Evolutionary conservation across 2,113 vertebrate genomes (phyloP).

Genomic region (Ciconia stormi): DNA sequence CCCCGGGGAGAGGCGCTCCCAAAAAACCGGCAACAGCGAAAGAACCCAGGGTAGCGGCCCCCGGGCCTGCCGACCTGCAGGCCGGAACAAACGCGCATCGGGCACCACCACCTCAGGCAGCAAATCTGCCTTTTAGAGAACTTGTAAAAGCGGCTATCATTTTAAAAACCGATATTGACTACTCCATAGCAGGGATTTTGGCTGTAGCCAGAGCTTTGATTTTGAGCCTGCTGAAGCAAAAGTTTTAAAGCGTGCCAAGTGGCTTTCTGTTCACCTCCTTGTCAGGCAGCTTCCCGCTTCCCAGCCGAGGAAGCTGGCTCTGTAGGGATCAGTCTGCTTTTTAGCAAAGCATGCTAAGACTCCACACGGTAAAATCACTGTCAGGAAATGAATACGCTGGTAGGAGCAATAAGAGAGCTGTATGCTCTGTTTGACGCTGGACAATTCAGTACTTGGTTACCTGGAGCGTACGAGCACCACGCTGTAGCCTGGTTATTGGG

Average conservation of each 20-base stretch:
- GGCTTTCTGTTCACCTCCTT: too few species aligned
- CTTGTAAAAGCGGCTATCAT: rapidly evolving
- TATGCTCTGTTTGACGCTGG: rapidly evolving
- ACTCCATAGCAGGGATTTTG: rapidly evolving
- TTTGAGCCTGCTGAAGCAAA: background rate
- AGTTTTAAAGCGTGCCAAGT: too few species aligned
- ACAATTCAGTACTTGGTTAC: rapidly evolving
- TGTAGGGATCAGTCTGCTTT: rapidly evolving
- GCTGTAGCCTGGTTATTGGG: background rate
- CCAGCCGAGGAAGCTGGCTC: background rate
- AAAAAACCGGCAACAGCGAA: background rate
- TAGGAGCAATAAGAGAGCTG: too few species aligned
- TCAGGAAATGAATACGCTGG: rapidly evolving
- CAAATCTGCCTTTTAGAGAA: rapidly evolving
- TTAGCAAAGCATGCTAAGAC: rapidly evolving
- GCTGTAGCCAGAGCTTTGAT: background rate
- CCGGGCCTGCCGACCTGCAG: rapidly evolving
- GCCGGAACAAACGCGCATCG: rapidly evolving
- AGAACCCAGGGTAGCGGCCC: rapidly evolving
- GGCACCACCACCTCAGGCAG: rapidly evolving
- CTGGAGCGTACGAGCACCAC: rapidly evolving
- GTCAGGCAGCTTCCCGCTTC: background rate
- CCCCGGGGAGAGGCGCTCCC: background rate
- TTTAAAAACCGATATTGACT: background rate
- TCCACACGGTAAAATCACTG: background rate